Evolutionary conservation across 2,888 invertebrate genomes (phyloP), one percentile per base, ranked within the genome.

Genomic region (Fragum sueziense): DNA sequence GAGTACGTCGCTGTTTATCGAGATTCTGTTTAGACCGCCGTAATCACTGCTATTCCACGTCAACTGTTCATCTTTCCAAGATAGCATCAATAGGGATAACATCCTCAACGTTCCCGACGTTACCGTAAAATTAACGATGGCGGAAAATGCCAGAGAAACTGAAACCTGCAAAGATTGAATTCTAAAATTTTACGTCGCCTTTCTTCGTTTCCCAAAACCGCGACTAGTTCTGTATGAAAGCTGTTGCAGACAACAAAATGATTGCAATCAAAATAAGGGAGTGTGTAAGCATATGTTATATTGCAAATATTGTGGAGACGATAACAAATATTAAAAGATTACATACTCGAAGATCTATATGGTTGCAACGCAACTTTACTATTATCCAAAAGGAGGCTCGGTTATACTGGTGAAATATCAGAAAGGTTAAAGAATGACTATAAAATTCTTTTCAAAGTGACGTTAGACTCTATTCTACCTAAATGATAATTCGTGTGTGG

Each of bases 31-130:
- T 11, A 61, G 11, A 31, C 61, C 61, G 11, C 61, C 33, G 17
- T 33, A 61, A 3, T 33, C 31, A 20, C 33, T 61, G 33, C 20
- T n/a, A n/a, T 61, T 61, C 61, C 61, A 61, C 29, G 27, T 29
- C 17, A 61, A n/a, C 31, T 61, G 61, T 61, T 61, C 61, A 33
- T 61, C 61, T 29, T 33, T 61, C 61, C 61, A 61, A 1, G 31
- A 29, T 2, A 61, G 31, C n/a, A 31, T 61, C 2, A 61, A 2
- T 9, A 33, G 31, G 20, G 61, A 61, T 61, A 61, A 17, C 61
- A 61, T 61, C 14, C 31, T 27, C 31, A 61, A n/a, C 14, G 61
- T 61, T 33, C 61, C 61, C 4, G 61, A n/a, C 17, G 61, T 61
- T 14, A 61, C 33, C 7, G 61, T 61, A 33, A 61, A 31, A 33